Base-by-base conservation (phyloP, 2,888 invertebrate species). In the Caenorhabditis macrosperma region DNA sequence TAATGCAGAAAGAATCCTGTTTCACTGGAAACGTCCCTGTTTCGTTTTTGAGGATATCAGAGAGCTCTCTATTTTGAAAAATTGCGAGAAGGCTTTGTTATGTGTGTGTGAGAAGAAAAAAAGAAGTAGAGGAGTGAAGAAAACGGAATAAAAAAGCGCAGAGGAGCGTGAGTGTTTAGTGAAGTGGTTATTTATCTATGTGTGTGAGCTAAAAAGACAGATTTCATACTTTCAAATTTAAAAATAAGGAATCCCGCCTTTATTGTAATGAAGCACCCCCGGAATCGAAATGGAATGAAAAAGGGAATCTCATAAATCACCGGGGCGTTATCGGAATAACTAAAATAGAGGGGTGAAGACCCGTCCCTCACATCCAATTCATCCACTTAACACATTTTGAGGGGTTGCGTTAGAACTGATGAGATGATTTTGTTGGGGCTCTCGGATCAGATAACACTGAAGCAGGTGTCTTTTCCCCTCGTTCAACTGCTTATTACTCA, bases 241-340 rank as follows among this genome's bases (percentile, higher is more conserved):
- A n/a, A n/a, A n/a, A n/a, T n/a, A n/a, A n/a, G n/a, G n/a, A n/a
- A n/a, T n/a, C n/a, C n/a, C n/a, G n/a, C n/a, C n/a, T n/a, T n/a
- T n/a, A n/a, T n/a, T n/a, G n/a, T n/a, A n/a, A n/a, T n/a, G n/a
- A n/a, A n/a, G n/a, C n/a, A n/a, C n/a, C n/a, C n/a, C n/a, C 54
- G 6, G n/a, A 52, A 17, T n/a, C n/a, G 33, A 54, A 33, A 33
- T 5, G 15, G 2, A 17, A 5, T 7, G 52, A 54, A 33, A 30
- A 74, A 74, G n/a, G n/a, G n/a, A n/a, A 74, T 59, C 74, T 59
- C 74, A 74, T 74, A 74, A 74, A 74, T 74, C 74, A 74, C 57
- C 33, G 59, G 50, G 48, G 44, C 17, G 57, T 64, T 74, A 74
- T 74, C 66, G 74, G 64, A 72, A 72, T 72, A 72, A 72, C 72